These are phyloP conservation scores for Chloroceryle inda DNA, from an alignment of 2,797 vertebrate species.

Conservation along the genomic window DNA sequence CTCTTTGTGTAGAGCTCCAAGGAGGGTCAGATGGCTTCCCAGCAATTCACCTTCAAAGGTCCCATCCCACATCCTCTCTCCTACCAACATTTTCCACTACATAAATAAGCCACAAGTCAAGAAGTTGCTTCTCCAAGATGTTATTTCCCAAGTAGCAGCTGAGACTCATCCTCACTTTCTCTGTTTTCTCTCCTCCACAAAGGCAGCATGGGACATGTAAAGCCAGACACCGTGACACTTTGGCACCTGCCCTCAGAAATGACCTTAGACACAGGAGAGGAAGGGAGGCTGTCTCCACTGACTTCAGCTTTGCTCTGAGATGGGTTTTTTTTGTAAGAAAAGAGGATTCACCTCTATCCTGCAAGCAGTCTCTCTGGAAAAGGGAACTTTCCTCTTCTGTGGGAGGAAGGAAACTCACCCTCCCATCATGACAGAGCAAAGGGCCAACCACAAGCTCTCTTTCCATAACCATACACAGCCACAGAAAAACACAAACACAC, in stretches of 20 bases:
- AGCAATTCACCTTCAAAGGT: background rate
- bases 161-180: background rate
- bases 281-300: background rate
- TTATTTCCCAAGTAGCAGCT: background rate
- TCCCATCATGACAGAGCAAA: background rate
- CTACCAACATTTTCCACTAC: background rate
- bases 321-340: background rate
- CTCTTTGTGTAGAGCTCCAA: background rate
- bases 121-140: background rate
- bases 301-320: background rate
- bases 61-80: background rate
- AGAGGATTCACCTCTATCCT: background rate
- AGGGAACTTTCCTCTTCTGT: background rate
- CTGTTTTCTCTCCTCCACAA: background rate
- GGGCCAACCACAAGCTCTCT: background rate
- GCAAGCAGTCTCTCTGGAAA: background rate
- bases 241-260: background rate
- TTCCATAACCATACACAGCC: background rate
- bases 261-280: background rate
- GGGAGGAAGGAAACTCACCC: background rate
- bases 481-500: background rate
- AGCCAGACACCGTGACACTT: background rate
- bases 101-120: background rate
- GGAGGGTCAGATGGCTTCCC: background rate
- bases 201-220: rapidly evolving